These are phyloP conservation scores for Telmatochromis sp. DNA, from an alignment of 2,113 vertebrate genomes.

Conservation along the genomic window DNA sequence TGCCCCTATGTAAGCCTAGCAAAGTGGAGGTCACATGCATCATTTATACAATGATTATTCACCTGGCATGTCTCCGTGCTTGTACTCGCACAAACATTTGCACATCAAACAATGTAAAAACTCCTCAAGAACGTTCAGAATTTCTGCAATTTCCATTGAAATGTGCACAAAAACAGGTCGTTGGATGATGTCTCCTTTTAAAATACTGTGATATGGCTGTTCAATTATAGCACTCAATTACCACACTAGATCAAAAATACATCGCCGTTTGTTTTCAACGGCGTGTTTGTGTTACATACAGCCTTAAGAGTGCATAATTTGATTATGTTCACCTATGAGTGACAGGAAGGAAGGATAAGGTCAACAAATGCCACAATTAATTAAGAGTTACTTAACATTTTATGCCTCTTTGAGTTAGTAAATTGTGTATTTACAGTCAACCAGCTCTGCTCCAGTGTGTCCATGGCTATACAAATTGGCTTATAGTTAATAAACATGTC, in stretches of 20 bases:
- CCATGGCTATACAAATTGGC: not conserved
- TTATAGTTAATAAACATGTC: not conserved
- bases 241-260: not conserved
- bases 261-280: not conserved
- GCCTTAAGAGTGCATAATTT: not conserved
- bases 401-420: not conserved
- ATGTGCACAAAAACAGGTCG: not conserved
- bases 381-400: not conserved
- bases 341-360: not conserved
- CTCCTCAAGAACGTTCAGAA: not conserved
- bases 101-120: not conserved
- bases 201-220: not conserved
- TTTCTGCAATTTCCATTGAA: not conserved
- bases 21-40: not conserved
- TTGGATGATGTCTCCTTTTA: not conserved
- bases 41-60: not conserved
- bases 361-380: not conserved
- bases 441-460: not conserved
- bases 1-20: not conserved
- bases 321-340: not conserved
- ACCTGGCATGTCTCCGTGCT: accelerated
- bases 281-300: not conserved
- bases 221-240: not conserved
- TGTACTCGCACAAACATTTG: not conserved
- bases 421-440: not conserved